phyloP scores from a whole-genome alignment of 92 coral and sea anemone species.

The Actinernus sp. region DNA sequence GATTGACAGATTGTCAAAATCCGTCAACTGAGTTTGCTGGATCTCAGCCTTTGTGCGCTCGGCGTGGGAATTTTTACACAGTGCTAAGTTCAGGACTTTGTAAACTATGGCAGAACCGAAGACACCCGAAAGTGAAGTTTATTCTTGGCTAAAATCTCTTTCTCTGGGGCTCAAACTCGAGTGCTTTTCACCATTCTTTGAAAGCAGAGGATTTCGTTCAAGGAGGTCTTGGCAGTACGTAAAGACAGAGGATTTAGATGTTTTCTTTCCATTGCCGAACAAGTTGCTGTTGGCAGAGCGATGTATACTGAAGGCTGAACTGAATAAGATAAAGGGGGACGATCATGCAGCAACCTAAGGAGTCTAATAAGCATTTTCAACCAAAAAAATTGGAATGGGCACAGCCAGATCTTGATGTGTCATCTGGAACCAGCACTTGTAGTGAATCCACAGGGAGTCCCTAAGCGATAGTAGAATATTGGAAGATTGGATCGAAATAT shows the following conservation, averaged over 20 bases:
- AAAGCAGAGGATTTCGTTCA: conserved; percentile 36
- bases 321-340: conserved; percentile 14
- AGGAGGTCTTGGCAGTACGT: conserved; percentile 30
- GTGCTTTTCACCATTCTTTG: conserved; percentile 24
- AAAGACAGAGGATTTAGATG: conserved; percentile 45
- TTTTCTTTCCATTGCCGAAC: conserved; percentile 41
- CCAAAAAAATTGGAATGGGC: conserved; percentile 32
- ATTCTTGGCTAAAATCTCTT: conserved; percentile 11
- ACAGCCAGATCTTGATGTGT: too few relatives aligned
- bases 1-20: conserved; percentile 29
- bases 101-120: too few relatives aligned
- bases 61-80: too few relatives aligned
- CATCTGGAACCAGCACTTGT: conserved; percentile 6
- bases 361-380: not conserved
- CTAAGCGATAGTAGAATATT: too few relatives aligned
- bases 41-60: too few relatives aligned
- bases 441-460: too few relatives aligned
- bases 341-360: too few relatives aligned
- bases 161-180: conserved; percentile 19
- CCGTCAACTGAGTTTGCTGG: too few relatives aligned
- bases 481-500: too few relatives aligned
- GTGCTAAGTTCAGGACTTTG: too few relatives aligned
- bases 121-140: conserved; percentile 9
- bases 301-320: conserved; percentile 21
- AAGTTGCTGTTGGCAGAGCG: conserved; percentile 35